These are phyloP conservation scores for Andrena minutula DNA, from an alignment of 2,888 invertebrate genomes.

Conservation along the genomic window DNA sequence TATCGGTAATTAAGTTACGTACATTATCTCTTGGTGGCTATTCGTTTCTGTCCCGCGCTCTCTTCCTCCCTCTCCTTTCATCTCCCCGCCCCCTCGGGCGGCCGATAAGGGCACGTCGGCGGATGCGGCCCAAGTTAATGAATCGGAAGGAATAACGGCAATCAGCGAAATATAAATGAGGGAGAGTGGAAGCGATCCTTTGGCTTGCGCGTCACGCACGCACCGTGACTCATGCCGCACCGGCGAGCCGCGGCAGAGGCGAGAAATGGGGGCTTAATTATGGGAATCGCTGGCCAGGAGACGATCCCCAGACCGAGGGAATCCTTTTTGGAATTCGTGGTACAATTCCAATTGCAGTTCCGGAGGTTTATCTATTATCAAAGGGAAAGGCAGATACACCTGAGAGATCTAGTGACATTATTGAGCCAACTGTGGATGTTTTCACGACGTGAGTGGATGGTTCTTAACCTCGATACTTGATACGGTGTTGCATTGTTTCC, in stretches of 20 bases:
- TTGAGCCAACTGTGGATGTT: too few species aligned
- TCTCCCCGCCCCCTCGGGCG: constrained; percentile 8
- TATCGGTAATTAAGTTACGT: constrained; percentile 73
- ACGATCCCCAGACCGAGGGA: neutral
- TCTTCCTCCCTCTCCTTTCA: constrained; percentile 24
- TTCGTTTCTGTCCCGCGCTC: constrained; percentile 51
- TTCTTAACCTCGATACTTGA: too few species aligned
- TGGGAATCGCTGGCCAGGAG: constrained; percentile 64
- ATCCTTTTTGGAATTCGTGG: neutral
- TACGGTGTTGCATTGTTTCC: too few species aligned
- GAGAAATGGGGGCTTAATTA: constrained; percentile 81
- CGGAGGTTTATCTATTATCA: neutral
- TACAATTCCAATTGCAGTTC: too few species aligned
- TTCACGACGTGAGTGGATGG: too few species aligned
- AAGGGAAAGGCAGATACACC: too few species aligned
- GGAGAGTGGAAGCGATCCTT: constrained; percentile 72
- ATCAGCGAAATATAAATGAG: constrained; percentile 84
- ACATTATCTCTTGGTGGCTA: constrained; percentile 55
- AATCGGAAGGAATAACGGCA: constrained; percentile 83
- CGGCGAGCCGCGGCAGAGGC: constrained; percentile 54
- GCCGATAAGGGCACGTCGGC: constrained; percentile 69
- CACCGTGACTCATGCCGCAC: constrained; percentile 66
- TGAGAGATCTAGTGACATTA: too few species aligned
- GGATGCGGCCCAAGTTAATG: constrained; percentile 70
- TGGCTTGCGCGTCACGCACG: constrained; percentile 82